Base-by-base conservation (phyloP, 2,113 vertebrate genomes). In the Perca fluviatilis region DNA sequence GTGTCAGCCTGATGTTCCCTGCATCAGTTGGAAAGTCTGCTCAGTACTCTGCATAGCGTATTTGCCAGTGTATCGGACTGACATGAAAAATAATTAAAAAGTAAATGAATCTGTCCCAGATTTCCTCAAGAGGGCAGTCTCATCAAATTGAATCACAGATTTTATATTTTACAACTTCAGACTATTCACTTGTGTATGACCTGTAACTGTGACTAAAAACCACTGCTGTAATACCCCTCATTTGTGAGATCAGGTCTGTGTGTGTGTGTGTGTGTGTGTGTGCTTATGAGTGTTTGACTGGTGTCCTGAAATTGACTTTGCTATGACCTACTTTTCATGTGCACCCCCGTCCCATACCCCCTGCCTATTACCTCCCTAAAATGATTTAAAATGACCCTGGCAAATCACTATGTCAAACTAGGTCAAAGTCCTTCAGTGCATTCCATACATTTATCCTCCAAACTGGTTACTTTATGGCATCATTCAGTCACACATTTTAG, bases 71-170 rank as follows among this genome's bases (percentile, higher is more conserved):
- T 56, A 60, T 58, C 2, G 14, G 0, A 54, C 43, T 56, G 5
- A 50, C 57, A 6, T 46, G 18, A 61, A 21, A 77, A 71, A 2
- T 16, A 4, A 64, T 57, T 11, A 14, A 40, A 18, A n/a, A 9
- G 30, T 8, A 40, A n/a, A n/a, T 77, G 30, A 3, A 54, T 75
- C 4, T 67, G 23, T 70, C 19, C 8, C n/a, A 63, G 15, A 63
- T 67, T 47, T 73, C 90, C 93, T 90, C 72, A 67, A 93, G 93
- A 83, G 88, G 93, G 89, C 87, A 77, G 79, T 81, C 23, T 85
- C 64, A 70, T 89, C 88, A 82, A 88, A 77, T 84, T 62, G 2
- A 83, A 51, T n/a, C 30, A 51, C 33, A 74, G 11, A 66, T 74
- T 79, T 54, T 15, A 46, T n/a, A 57, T 72, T 66, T 66, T 63